These are phyloP conservation scores for Centroberyx gerrardi DNA, from an alignment of 2,797 vertebrate genomes.

Conservation along the genomic window DNA sequence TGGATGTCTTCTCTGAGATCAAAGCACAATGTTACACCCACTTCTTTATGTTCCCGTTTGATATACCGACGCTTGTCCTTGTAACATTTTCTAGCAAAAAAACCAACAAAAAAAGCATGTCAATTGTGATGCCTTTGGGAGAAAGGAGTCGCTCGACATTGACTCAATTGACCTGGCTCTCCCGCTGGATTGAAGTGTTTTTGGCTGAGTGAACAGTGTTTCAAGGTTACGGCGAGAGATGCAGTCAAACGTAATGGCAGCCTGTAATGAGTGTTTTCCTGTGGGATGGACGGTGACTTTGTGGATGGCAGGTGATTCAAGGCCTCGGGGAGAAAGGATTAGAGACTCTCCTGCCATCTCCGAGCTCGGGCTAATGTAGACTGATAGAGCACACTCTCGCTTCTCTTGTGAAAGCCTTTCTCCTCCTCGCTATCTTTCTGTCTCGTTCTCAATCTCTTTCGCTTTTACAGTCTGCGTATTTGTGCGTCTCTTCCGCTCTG, in stretches of 20 bases:
- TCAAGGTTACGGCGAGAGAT: constrained; percentile 79
- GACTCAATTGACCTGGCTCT: constrained; percentile 71
- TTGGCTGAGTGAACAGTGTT: constrained; percentile 81
- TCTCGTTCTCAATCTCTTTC: constrained; percentile 21
- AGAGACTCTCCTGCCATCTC: constrained; percentile 58
- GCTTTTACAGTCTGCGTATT: background rate
- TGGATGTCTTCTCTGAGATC: constrained; percentile 17
- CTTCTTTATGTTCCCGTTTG: constrained; percentile 26
- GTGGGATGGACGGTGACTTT: constrained; percentile 81
- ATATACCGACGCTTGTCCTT: constrained; percentile 42
- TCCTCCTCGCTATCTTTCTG: background rate
- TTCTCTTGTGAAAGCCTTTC: constrained; percentile 6
- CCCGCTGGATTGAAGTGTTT: constrained; percentile 71
- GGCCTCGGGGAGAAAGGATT: constrained; percentile 71
- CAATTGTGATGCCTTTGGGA: constrained; percentile 50
- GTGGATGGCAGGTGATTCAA: constrained; percentile 80
- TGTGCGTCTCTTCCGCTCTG: fast-evolving
- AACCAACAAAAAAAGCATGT: constrained; percentile 37
- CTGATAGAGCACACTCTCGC: constrained; percentile 46
- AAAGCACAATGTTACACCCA: constrained; percentile 24
- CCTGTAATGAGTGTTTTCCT: constrained; percentile 80
- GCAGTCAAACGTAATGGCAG: constrained; percentile 78
- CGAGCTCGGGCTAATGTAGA: constrained; percentile 63
- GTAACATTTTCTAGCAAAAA: constrained; percentile 38
- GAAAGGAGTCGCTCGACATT: constrained; percentile 69